Evolutionary conservation across 1,140 invertebrate species (phyloP), one percentile per base, ranked within the genome.

Genomic region (Drosophila trapezifrons): DNA sequence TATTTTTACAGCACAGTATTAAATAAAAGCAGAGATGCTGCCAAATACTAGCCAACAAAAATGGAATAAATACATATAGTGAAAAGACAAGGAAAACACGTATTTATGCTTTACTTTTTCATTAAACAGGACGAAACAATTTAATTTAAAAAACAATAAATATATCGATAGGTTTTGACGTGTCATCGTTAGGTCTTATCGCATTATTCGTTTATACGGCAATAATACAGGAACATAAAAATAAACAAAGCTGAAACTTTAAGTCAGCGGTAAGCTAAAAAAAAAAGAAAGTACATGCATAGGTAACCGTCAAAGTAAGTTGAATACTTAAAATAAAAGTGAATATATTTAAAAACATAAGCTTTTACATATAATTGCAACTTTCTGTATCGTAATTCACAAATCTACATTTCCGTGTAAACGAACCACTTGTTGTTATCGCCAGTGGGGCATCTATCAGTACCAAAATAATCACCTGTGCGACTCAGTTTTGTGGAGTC

Each of bases 391-490:
- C 10, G 10, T 1, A 13, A 35, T 35, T 52, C 49, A 17, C 29
- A 35, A 35, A 20, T 35, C 17, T 32, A 2, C 8, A 2, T 12
- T 13, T 12, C 8, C 18, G 65, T 66, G 22, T 69, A 37, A 69
- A 37, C 62, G 15, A 27, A 29, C 45, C 27, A 66, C 62, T 64
- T 69, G 62, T 69, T 67, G 60, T 35, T 69, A 69, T 69, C 65
- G 18, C 15, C 27, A 49, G 20, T 38, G 6, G 18, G 6, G 7
- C 20, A 60, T 60, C 58, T 17, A 51, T 38, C 22, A 51, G 32
- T 17, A 22, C 37, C 37, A 43, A 42, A 56, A 27, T 45, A 29
- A 43, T 64, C 20, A 45, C 56, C 38, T 60, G 55, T 25, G 17
- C 20, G 46, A 54, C 25, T 65, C 17, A 4, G 37, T 69, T 69